A percentile compares a stretch with the other conserved stretches of the same genome.
phyloP scores from a whole-genome alignment of 2,113 vertebrate species.

The Triplophysa tibetana region DNA sequence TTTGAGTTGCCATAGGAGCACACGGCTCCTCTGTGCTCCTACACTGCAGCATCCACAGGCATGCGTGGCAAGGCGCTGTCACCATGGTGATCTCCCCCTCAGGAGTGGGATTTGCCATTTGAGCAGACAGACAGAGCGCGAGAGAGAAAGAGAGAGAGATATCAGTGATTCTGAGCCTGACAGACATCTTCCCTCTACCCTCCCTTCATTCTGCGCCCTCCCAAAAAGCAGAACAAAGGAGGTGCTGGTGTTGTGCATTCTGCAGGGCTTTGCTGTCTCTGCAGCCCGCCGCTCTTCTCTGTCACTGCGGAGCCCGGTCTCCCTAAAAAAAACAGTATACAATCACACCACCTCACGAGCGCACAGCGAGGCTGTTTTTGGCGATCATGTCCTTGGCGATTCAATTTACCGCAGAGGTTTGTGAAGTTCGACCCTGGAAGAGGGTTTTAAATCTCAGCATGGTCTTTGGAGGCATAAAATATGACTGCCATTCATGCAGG shows the following conservation, averaged over 20 bases:
- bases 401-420: conserved; percentile 32
- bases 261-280: conserved; percentile 52
- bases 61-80: conserved; percentile 67
- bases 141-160: conserved; percentile 18
- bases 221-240: conserved; percentile 59
- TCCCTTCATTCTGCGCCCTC: conserved; percentile 43
- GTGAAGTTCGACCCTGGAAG: conserved; percentile 23
- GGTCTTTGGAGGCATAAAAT: background rate
- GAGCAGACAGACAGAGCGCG: conserved; percentile 60
- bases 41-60: conserved; percentile 73
- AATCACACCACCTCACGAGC: conserved; percentile 15
- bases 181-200: conserved; percentile 48
- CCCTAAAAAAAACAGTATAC: conserved; percentile 20
- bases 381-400: conserved; percentile 34
- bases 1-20: conserved; percentile 73
- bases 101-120: conserved; percentile 62
- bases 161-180: conserved; percentile 51
- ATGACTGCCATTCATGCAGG: background rate
- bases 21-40: conserved; percentile 65
- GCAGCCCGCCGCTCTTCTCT: conserved; percentile 26
- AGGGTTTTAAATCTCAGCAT: conserved; percentile 13
- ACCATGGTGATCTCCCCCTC: conserved; percentile 78
- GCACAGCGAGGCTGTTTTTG: conserved; percentile 18
- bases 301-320: conserved; percentile 24
- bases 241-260: conserved; percentile 51